phyloP scores from a whole-genome alignment of 2,797 vertebrate genomes.

The Cuculus canorus region DNA sequence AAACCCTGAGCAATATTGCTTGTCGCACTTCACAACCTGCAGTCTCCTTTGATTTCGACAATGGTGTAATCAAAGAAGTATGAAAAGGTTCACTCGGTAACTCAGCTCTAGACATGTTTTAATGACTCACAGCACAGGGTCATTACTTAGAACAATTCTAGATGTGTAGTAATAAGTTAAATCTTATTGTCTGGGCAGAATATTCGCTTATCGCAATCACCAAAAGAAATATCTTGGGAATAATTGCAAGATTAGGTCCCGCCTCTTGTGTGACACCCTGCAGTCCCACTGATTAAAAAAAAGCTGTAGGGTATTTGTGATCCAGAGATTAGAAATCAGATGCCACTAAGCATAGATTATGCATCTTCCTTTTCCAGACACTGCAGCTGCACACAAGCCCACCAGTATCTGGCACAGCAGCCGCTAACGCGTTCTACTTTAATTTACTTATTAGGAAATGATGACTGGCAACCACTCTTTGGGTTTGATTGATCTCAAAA shows the following conservation, averaged over 20 bases:
- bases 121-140: neutral
- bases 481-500: neutral
- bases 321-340: neutral
- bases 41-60: neutral
- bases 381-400: neutral
- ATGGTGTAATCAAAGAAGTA: neutral
- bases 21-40: neutral
- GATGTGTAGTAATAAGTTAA: neutral
- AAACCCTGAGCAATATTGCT: neutral
- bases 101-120: neutral
- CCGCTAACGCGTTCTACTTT: neutral
- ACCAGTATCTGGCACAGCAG: neutral
- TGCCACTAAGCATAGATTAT: neutral
- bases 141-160: neutral
- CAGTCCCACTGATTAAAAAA: neutral
- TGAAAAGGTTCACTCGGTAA: neutral
- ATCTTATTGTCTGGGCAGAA: neutral
- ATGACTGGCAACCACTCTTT: neutral
- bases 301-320: neutral
- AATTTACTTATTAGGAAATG: neutral
- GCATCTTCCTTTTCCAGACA: neutral
- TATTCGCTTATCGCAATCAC: neutral
- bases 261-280: neutral
- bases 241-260: neutral
- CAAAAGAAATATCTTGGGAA: neutral